These are phyloP conservation scores for Neocloeon triangulifer DNA, from an alignment of 1,140 invertebrate species.

Conservation along the genomic window DNA sequence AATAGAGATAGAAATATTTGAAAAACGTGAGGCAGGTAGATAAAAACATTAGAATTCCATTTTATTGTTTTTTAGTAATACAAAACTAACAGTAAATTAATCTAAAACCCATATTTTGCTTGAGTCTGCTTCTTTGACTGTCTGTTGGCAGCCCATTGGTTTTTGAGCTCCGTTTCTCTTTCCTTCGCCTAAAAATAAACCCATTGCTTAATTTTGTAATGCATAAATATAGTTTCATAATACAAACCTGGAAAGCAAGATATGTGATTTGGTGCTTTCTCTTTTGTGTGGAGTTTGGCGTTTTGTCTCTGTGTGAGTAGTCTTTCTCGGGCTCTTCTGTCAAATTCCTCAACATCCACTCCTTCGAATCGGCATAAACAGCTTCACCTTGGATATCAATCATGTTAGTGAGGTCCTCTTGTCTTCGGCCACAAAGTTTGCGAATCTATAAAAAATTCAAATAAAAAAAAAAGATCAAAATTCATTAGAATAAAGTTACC, in stretches of 20 bases:
- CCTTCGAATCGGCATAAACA: conserved; percentile 49
- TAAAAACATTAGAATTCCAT: too few species aligned
- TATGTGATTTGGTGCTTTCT: conserved; percentile 93
- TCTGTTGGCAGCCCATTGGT: conserved; percentile 77
- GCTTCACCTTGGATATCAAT: conserved; percentile 69
- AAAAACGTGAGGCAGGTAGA: too few species aligned
- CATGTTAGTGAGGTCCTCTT: conserved; percentile 30
- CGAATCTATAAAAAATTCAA: conserved; percentile 13
- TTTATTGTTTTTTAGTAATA: too few species aligned
- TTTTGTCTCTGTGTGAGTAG: conserved; percentile 23
- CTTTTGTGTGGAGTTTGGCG: conserved; percentile 42
- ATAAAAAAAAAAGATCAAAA: background rate
- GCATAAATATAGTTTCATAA: background rate
- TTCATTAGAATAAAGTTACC: too few species aligned
- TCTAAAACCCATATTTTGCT: conserved; percentile 71
- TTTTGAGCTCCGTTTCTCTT: conserved; percentile 79
- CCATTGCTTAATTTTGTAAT: conserved; percentile 1
- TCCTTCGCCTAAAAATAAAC: conserved; percentile 54
- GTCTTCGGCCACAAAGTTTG: conserved; percentile 21
- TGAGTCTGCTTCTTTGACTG: conserved; percentile 63
- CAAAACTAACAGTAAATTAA: too few species aligned
- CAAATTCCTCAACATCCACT: conserved; percentile 60
- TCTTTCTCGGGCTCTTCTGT: conserved; percentile 41
- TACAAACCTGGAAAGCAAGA: conserved; percentile 53
- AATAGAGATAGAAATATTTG: too few species aligned